Evolutionary conservation across 2,113 vertebrate genomes (phyloP), one percentile per base, ranked within the genome.

Genomic region (Theristicus caerulescens): DNA sequence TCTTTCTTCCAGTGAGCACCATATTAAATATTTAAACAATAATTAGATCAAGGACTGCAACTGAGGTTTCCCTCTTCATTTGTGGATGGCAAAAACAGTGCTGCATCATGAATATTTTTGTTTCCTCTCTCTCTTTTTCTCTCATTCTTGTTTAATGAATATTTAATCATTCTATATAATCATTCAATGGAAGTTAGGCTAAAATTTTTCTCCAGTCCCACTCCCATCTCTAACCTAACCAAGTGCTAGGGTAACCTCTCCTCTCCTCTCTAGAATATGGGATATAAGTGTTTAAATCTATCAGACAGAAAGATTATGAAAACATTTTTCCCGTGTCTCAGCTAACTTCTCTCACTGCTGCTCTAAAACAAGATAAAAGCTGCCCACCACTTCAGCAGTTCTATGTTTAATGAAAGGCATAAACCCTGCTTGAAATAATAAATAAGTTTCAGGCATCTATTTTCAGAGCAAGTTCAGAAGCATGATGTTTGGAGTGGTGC

Each of bases 21-120:
- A 25, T 24, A 95, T 80, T 80, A 87, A 95, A 84, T 85, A 95
- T 93, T 94, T 88, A 88, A 90, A 79, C 49, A 94, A 80, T 76
- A 82, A 95, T 88, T 90, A 88, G 70, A 90, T 79, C 66, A 80
- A 57, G 52, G 38, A 85, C 52, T 93, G 70, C 51, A 89, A 58
- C 21, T 57, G 77, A 93, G 9, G 21, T 74, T 89, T 89, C 27
- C n/a, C 42, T 87, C 84, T 82, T 79, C 38, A 31, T 76, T 51
- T 81, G 31, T 25, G 47, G 57, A 82, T 72, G n/a, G 27, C 5
- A 82, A 84, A 82, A 93, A 1, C 24, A 81, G 24, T 36, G 34
- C 38, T 88, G 54, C 40, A 69, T 52, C 34, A 59, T 40, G 29
- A 91, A 77, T 77, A 73, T 73, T 83, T 91, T 83, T 93, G 34